phyloP scores from a whole-genome alignment of 2,888 invertebrate genomes.

The Thecocarcelia acutangulata region DNA sequence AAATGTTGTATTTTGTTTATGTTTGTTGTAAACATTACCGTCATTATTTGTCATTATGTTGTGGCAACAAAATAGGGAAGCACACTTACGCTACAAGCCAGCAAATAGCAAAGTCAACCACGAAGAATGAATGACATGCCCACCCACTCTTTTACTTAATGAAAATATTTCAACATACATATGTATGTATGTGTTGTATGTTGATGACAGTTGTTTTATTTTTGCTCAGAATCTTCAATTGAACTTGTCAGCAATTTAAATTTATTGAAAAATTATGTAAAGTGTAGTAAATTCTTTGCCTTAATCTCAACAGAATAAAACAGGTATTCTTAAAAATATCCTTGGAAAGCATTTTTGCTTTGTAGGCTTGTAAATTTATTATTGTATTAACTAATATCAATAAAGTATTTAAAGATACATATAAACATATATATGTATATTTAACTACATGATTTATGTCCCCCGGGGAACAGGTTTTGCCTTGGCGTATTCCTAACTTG shows the following conservation, averaged over 20 bases:
- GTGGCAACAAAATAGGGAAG: constrained; percentile 34
- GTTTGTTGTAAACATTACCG: constrained; percentile 30
- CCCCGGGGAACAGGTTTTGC: too few relatives aligned
- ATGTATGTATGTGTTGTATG: too few relatives aligned
- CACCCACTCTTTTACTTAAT: constrained; percentile 55
- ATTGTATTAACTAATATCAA: too few relatives aligned
- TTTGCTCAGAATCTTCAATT: constrained; percentile 4
- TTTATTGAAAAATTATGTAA: neutral
- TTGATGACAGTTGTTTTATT: constrained; percentile 1
- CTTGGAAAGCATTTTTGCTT: too few relatives aligned
- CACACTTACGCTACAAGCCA: neutral
- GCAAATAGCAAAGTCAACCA: constrained; percentile 2
- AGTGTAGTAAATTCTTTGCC: too few relatives aligned
- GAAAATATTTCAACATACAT: constrained; percentile 35
- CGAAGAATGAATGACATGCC: constrained; percentile 34
- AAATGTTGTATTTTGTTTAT: constrained; percentile 8
- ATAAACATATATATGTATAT: too few relatives aligned
- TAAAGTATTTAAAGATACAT: too few relatives aligned
- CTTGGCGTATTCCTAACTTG: too few relatives aligned
- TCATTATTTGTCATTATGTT: constrained; percentile 55
- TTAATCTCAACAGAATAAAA: too few relatives aligned
- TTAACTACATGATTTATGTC: too few relatives aligned
- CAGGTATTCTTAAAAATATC: too few relatives aligned
- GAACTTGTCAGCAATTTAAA: constrained; percentile 35
- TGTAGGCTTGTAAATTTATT: too few relatives aligned